Base-by-base conservation (phyloP, 2,797 vertebrate species). In the Taenioides sp. region DNA sequence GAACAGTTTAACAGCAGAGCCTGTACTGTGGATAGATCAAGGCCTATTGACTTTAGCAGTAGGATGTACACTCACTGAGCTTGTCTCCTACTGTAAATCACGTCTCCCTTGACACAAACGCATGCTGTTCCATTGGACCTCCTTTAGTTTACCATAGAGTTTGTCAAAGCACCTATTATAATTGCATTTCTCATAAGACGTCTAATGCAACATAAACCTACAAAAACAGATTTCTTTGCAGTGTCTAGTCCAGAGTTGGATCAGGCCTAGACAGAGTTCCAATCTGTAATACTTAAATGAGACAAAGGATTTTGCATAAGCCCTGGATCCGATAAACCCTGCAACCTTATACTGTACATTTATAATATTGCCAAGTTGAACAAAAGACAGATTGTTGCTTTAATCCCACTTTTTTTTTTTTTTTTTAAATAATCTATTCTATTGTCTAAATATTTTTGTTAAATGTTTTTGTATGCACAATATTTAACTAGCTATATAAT, bases 71-170 rank as follows among this genome's bases (percentile, higher is more conserved):
- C 68, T 64, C 49, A 80, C 70, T 65, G 67, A 75, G 68, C 64
- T 76, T 72, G 74, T 80, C 76, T 70, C 55, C 65, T 47, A 47
- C 14, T 80, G 79, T 91, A 91, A 89, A 91, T 91, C 86, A 88
- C 0, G 1, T 65, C 25, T 76, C 79, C 77, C 75, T 58, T 69
- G 71, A 71, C 68, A 66, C 64, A 71, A 68, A 28, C 5, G 70
- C 23, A 31, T 67, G 55, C 62, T 69, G 77, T 88, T 83, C 28
- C 79, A 75, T 34, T 70, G 80, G 64, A 61, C 83, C 57, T 66
- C 66, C 55, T 10, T 61, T 61, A 75, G 64, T 67, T 22, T 85
- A 83, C 62, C 64, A 72, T 69, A 9, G 57, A 67, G n/a, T 79
- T 72, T 37, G 11, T 76, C 59, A 23, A 58, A 62, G 31, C 49